Conservation (phyloP, 1,140 invertebrate species). For the Drosophila serrata region DNA sequence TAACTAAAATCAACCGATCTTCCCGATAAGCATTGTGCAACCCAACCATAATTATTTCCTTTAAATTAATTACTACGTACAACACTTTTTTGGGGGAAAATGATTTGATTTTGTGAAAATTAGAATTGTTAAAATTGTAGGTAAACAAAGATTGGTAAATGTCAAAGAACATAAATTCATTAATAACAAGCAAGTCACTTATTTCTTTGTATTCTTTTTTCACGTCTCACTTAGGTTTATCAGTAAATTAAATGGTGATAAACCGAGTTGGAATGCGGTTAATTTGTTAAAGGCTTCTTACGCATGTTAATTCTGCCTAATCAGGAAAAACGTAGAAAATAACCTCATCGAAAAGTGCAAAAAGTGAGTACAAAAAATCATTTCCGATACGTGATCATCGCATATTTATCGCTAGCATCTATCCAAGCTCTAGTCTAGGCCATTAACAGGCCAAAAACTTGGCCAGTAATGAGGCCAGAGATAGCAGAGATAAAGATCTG, state of each 20-base stretch:
- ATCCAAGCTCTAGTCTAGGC: conserved; percentile 37
- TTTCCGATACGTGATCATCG: conserved; percentile 76
- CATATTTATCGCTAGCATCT: conserved; percentile 77
- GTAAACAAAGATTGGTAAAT: conserved; percentile 50
- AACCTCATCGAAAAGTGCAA: conserved; percentile 5
- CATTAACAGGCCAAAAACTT: conserved; percentile 68
- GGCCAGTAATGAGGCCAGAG: conserved; percentile 74
- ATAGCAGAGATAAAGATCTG: conserved; percentile 74
- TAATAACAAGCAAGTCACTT: conserved; percentile 45
- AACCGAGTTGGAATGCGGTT: conserved; percentile 56
- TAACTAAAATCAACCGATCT: not conserved
- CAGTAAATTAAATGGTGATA: conserved; percentile 62
- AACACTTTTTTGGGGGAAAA: conserved; percentile 29
- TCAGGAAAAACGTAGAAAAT: conserved; percentile 12
- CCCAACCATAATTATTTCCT: conserved; percentile 66
- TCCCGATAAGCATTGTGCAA: conserved; percentile 30
- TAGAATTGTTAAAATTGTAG: conserved; percentile 76
- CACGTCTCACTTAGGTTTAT: conserved; percentile 32
- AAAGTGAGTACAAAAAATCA: conserved; percentile 28
- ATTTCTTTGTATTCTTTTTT: not conserved
- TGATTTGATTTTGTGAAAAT: conserved; percentile 68
- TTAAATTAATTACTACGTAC: conserved; percentile 77
- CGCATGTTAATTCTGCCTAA: conserved; percentile 62
- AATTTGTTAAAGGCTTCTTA: conserved; percentile 55
- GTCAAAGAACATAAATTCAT: conserved; percentile 70